phyloP scores from a whole-genome alignment of 1,140 invertebrate species.

The Pseudomyrmex sp. region DNA sequence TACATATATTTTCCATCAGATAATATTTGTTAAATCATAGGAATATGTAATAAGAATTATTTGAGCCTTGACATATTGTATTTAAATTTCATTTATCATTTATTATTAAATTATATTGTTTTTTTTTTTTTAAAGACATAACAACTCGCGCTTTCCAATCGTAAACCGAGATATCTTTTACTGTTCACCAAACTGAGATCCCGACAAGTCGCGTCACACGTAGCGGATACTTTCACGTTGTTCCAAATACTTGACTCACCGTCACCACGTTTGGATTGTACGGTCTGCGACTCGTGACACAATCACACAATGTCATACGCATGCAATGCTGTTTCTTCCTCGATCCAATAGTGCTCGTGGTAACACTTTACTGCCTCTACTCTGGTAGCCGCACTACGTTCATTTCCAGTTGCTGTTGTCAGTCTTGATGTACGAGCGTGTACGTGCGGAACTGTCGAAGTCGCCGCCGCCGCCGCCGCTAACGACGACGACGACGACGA shows the following conservation, averaged over 20 bases:
- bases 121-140: no score
- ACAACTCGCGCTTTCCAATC: no score
- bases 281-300: neutral
- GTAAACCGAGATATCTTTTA: neutral
- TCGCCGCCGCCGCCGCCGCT: neutral
- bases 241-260: slow-evolving; percentile 38
- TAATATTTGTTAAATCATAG: no score
- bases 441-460: slow-evolving; percentile 7
- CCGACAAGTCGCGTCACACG: neutral
- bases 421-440: slow-evolving; percentile 39
- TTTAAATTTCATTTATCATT: no score
- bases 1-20: no score
- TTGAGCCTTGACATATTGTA: no score
- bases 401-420: slow-evolving; percentile 21
- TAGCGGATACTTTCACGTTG: slow-evolving; percentile 57
- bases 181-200: neutral
- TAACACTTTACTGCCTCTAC: neutral
- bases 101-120: no score
- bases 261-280: no score
- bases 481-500: neutral
- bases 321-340: neutral
- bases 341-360: no score
- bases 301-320: neutral
- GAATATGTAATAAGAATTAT: no score
- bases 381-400: neutral